Evolutionary conservation across 2,888 invertebrate genomes (phyloP).

Genomic region (Eupithecia centaureata): DNA sequence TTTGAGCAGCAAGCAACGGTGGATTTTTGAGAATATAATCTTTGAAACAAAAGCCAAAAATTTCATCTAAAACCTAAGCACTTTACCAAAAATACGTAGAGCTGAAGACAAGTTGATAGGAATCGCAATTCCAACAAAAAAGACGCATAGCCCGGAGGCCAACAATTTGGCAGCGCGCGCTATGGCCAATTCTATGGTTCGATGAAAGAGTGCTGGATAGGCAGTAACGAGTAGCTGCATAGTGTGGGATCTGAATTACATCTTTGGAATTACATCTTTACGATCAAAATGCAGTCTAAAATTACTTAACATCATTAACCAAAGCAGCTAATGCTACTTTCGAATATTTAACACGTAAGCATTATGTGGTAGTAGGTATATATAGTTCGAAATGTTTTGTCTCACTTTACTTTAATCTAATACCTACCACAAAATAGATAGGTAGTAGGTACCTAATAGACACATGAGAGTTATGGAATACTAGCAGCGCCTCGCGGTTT

Average conservation of each 20-base stretch:
- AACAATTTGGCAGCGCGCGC: conserved; percentile 30
- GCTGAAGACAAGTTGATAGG: not conserved
- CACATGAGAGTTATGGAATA: too few relatives aligned
- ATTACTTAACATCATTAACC: too few relatives aligned
- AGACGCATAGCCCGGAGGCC: conserved; percentile 2
- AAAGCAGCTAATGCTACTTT: too few relatives aligned
- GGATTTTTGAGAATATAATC: not conserved
- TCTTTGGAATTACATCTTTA: not conserved
- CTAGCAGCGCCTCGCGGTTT: too few relatives aligned
- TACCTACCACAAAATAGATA: too few relatives aligned
- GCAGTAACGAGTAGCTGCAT: not conserved
- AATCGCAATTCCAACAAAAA: not conserved
- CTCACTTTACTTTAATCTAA: too few relatives aligned
- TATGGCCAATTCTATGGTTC: not conserved
- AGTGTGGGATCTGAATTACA: not conserved
- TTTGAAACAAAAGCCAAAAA: not conserved
- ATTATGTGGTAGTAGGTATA: too few relatives aligned
- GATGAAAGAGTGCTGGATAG: not conserved
- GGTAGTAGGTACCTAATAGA: too few relatives aligned
- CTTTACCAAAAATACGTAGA: not conserved
- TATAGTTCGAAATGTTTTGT: too few relatives aligned
- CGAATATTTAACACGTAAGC: too few relatives aligned
- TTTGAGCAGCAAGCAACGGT: not conserved
- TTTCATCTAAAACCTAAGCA: not conserved
- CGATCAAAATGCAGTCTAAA: too few relatives aligned